phyloP scores from a whole-genome alignment of 2,797 vertebrate genomes.

The Coilia nasus region DNA sequence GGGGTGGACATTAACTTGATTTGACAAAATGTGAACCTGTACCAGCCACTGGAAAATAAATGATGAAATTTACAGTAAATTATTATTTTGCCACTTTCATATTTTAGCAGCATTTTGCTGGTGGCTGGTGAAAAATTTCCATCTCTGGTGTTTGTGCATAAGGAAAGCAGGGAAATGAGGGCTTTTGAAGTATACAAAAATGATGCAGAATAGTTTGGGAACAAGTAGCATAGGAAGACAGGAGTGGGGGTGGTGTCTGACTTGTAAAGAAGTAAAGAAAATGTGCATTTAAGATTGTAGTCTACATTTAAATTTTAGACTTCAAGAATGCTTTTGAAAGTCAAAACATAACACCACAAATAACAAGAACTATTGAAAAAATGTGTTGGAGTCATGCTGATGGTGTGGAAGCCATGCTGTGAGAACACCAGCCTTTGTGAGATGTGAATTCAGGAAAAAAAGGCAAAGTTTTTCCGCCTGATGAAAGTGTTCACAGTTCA shows the following conservation, averaged over 20 bases:
- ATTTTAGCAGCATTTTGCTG: too few relatives aligned
- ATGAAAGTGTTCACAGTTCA: background rate
- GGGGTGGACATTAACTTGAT: too few relatives aligned
- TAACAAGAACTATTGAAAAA: background rate
- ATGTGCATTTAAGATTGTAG: too few relatives aligned
- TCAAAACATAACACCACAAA: background rate
- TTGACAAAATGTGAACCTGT: too few relatives aligned
- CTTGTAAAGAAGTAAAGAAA: background rate
- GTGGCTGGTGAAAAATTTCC: too few relatives aligned
- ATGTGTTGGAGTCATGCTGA: background rate
- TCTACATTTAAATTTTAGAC: background rate
- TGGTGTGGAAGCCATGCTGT: background rate
- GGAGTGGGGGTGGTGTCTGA: background rate
- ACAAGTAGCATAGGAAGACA: background rate
- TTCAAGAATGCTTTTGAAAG: background rate
- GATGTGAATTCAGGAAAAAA: background rate
- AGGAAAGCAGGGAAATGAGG: too few relatives aligned
- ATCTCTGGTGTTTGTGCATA: background rate
- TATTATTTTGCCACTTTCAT: too few relatives aligned
- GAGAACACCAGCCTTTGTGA: background rate
- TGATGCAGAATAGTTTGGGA: background rate
- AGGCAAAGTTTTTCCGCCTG: background rate
- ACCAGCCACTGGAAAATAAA: too few relatives aligned
- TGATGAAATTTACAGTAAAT: too few relatives aligned
- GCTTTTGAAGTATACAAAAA: too few relatives aligned